phyloP scores from a whole-genome alignment of 2,888 invertebrate species.

The Onthophagus sagittarius region DNA sequence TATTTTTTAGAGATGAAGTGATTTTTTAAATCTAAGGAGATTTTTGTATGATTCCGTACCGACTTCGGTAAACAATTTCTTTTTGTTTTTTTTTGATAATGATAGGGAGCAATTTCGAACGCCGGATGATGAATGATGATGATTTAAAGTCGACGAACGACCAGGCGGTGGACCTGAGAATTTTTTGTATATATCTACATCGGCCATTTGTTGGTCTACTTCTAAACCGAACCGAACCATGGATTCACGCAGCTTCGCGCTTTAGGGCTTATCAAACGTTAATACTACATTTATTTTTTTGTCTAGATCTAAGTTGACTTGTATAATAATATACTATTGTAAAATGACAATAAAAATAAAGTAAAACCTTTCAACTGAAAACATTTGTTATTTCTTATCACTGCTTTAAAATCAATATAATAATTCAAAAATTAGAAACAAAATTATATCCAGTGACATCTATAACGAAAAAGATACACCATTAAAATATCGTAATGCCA shows the following conservation, averaged over 20 bases:
- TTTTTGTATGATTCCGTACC: slow-evolving; percentile 23
- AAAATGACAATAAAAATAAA: slow-evolving; percentile 27
- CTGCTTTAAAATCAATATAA: too few relatives aligned
- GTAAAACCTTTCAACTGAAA: slow-evolving; percentile 15
- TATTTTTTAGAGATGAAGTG: slow-evolving; percentile 27
- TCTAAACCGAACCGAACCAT: slow-evolving; percentile 7
- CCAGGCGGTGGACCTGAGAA: slow-evolving; percentile 42
- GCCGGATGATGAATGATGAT: slow-evolving; percentile 31
- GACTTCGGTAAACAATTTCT: slow-evolving; percentile 21
- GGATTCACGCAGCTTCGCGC: slow-evolving; percentile 21
- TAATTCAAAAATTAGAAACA: too few relatives aligned
- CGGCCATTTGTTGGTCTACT: slow-evolving; percentile 34
- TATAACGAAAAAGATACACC: too few relatives aligned
- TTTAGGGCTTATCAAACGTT: slow-evolving; percentile 18
- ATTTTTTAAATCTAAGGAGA: slow-evolving; percentile 15
- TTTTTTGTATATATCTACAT: slow-evolving; percentile 49
- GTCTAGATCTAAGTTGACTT: slow-evolving; percentile 33
- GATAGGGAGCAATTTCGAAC: slow-evolving; percentile 37
- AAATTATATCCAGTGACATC: too few relatives aligned
- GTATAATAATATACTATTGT: slow-evolving; percentile 29
- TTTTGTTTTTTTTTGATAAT: slow-evolving; percentile 19
- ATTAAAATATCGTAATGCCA: too few relatives aligned
- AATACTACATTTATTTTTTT: slow-evolving; percentile 29
- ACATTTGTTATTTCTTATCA: neutral
- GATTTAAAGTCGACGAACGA: slow-evolving; percentile 41